Base-by-base conservation (phyloP, 2,113 vertebrate species). In the Gallinago media region DNA sequence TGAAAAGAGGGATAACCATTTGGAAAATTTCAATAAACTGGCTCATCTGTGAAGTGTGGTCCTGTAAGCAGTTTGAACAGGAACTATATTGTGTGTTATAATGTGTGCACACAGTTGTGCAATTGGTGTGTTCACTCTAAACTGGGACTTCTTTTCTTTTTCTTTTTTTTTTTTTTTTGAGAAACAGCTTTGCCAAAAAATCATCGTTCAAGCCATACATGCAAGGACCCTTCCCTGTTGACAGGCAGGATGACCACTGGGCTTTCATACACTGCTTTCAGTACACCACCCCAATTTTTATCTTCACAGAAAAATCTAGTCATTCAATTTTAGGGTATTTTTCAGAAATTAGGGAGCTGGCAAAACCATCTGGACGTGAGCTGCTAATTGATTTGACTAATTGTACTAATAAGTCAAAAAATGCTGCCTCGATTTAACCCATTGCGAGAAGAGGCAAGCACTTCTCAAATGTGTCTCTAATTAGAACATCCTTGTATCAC, bases 151-250 rank as follows among this genome's bases (percentile, higher is more conserved):
- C 12, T 12, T 49, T 25, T 23, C 8, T 34, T 59, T 12, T 7
- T 13, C 7, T 59, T 12, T 23, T 13, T 12, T 12, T 34, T 14
- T 12, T 34, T 14, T 32, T 65, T 74, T 55, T 59, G 66, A 76
- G 34, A 61, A 76, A 23, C 9, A 62, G 25, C 55, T 85, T 86
- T 70, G 46, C 31, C 11, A 20, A 38, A 67, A 73, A 34, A 4
- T 14, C 13, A 4, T 52, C 2, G 4, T 71, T 81, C 12, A 10
- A 42, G 21, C 38, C 8, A 4, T 31, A 21, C 2, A 1, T 49
- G 26, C 14, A 44, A 63, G 12, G 14, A 32, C 38, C 5, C 1
- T 80, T 70, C 59, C 0, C 3, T 83, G 21, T 15, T 82, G 23
- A 38, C 12, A 42, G 56, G 36, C 56, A 73, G 16, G 32, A 36